Conservation (phyloP, 2,797 vertebrate species). For the Cottoperca gobio region DNA sequence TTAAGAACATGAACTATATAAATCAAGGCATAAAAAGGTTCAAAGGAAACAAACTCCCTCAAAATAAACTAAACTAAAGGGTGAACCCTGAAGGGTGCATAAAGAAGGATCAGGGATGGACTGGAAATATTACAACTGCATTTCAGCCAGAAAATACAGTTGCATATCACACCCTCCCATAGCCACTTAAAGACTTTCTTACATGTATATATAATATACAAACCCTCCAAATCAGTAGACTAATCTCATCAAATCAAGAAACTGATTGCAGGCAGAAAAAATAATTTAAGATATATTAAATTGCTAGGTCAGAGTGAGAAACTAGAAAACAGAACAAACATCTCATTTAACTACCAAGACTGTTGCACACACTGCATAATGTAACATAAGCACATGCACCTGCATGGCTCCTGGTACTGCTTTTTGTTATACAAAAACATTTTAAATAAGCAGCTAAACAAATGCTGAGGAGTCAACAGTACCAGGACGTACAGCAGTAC, state of each 20-base stretch:
- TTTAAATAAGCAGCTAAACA: constrained; percentile 32
- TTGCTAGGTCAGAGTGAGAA: constrained; percentile 27
- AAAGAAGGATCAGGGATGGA: constrained; percentile 24
- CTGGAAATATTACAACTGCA: constrained; percentile 37
- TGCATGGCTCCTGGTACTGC: constrained; percentile 14
- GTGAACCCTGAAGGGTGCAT: not conserved
- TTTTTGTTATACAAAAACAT: constrained; percentile 11
- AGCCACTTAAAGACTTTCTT: constrained; percentile 45
- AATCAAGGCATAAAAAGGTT: not conserved
- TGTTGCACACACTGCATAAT: constrained; percentile 31
- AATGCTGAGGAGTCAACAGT: no score
- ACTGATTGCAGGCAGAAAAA: constrained; percentile 40
- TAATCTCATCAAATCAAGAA: constrained; percentile 27
- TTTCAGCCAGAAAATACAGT: constrained; percentile 27
- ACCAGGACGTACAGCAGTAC: constrained; percentile 8
- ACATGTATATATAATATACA: constrained; percentile 82
- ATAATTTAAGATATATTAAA: constrained; percentile 27
- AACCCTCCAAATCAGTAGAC: constrained; percentile 44
- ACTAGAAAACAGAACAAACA: constrained; percentile 2
- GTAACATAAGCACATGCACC: constrained; percentile 9
- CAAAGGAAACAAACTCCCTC: constrained; percentile 5
- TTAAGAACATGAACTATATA: not conserved
- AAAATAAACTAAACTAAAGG: not conserved
- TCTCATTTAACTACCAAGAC: constrained; percentile 3
- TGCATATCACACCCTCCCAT: constrained; percentile 39